Conservation (phyloP, 2,113 vertebrate genomes). For the Sebastes schlegelii region DNA sequence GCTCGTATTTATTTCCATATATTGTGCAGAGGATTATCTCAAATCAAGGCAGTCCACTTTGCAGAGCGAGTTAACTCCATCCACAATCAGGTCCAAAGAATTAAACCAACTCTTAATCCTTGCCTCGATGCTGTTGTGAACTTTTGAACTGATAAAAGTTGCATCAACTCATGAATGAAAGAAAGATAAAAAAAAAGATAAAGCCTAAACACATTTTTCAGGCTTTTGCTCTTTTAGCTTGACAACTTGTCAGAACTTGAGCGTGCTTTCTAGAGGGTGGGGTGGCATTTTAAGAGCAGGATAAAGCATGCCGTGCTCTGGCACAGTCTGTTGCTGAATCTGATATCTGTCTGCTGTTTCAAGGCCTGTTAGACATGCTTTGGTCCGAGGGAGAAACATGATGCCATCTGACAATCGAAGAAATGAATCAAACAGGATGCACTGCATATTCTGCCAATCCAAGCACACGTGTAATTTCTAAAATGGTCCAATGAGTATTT, state of each 20-base stretch:
- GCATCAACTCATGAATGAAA: slow-evolving; percentile 21
- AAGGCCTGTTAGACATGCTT: slow-evolving; percentile 21
- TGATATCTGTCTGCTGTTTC: slow-evolving; percentile 56
- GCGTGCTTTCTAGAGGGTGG: slow-evolving; percentile 44
- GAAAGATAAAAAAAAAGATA: neutral
- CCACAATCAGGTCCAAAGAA: slow-evolving; percentile 9
- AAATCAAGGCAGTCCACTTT: neutral
- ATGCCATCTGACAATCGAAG: slow-evolving; percentile 21
- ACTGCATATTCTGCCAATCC: neutral
- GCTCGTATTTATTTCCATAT: slow-evolving; percentile 9
- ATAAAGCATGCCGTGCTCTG: slow-evolving; percentile 60
- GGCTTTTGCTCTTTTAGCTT: slow-evolving; percentile 13
- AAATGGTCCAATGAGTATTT: neutral
- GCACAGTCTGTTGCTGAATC: slow-evolving; percentile 49
- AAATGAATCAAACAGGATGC: slow-evolving; percentile 8
- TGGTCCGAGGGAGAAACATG: slow-evolving; percentile 33
- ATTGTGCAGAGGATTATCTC: slow-evolving; percentile 18
- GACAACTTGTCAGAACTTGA: slow-evolving; percentile 73
- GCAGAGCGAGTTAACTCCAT: neutral
- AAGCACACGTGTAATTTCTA: neutral
- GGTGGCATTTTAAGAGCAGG: slow-evolving; percentile 54
- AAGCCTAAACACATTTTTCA: slow-evolving; percentile 41
- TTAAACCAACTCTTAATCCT: neutral
- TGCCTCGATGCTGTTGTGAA: neutral
- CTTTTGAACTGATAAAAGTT: slow-evolving; percentile 14